phyloP scores from a whole-genome alignment of 1,140 invertebrate genomes.

The Lithobius niger region DNA sequence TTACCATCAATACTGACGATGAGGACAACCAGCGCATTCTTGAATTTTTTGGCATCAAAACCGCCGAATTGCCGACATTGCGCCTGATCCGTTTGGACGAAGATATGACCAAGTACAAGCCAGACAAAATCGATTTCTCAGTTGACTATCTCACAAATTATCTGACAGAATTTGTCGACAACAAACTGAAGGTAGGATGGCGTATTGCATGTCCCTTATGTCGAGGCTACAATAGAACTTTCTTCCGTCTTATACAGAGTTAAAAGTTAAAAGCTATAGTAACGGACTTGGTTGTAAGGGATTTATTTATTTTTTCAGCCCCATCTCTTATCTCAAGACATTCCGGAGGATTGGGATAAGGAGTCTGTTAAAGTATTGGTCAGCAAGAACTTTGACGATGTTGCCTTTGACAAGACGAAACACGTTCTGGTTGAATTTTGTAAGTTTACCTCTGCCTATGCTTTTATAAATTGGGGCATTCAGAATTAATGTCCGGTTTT shows the following conservation, averaged over 20 bases:
- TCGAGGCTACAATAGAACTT: too few relatives aligned
- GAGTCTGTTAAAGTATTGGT: slow-evolving; percentile 88
- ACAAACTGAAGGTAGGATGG: slow-evolving; percentile 62
- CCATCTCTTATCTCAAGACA: slow-evolving; percentile 82
- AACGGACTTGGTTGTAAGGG: too few relatives aligned
- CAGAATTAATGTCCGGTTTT: neutral
- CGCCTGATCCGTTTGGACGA: slow-evolving; percentile 89
- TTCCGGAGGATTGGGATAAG: slow-evolving; percentile 96
- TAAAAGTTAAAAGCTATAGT: too few relatives aligned
- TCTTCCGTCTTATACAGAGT: too few relatives aligned
- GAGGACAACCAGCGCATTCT: slow-evolving; percentile 92
- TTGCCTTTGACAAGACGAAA: slow-evolving; percentile 77
- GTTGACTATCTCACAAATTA: slow-evolving; percentile 67
- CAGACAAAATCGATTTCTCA: slow-evolving; percentile 58
- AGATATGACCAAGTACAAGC: slow-evolving; percentile 98
- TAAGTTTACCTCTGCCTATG: slow-evolving; percentile 27
- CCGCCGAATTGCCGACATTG: slow-evolving; percentile 78
- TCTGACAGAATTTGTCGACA: slow-evolving; percentile 73
- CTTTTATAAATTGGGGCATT: neutral
- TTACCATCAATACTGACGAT: slow-evolving; percentile 88
- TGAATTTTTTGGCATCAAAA: slow-evolving; percentile 98
- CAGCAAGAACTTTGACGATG: slow-evolving; percentile 88
- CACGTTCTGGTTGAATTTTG: slow-evolving; percentile 96
- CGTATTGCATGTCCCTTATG: too few relatives aligned
- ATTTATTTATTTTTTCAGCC: slow-evolving; percentile 34